Conservation (phyloP, 2,797 vertebrate genomes). For the Sebastes trivittatus region DNA sequence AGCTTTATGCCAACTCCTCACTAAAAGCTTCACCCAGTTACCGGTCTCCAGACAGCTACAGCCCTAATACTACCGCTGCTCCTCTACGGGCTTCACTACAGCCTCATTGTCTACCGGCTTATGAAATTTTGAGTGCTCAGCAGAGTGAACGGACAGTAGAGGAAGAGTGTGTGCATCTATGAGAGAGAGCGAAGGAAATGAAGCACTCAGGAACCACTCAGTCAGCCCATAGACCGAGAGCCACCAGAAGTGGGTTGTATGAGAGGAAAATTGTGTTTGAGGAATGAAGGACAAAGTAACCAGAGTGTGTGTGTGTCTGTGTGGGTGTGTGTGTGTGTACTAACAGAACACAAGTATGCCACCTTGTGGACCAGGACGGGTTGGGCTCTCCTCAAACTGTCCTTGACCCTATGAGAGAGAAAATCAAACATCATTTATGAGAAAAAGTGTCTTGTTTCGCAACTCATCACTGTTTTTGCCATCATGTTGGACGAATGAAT, state of each 20-base stretch:
- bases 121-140: conserved; percentile 67
- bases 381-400: conserved; percentile 1
- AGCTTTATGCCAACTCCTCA: conserved; percentile 39
- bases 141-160: conserved; percentile 50
- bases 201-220: conserved; percentile 77
- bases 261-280: conserved; percentile 74
- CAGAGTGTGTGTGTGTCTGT: conserved; percentile 4
- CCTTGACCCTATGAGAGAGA: conserved; percentile 20
- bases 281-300: conserved; percentile 61
- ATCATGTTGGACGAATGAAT: not conserved
- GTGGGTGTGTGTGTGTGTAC: not conserved
- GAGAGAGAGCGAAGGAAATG: conserved; percentile 69
- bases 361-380: conserved; percentile 65
- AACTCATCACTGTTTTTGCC: not conserved
- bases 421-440: not conserved
- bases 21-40: conserved; percentile 67
- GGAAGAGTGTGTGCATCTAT: conserved; percentile 42
- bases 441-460: not conserved
- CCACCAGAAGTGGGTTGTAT: conserved; percentile 67
- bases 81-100: conserved; percentile 36
- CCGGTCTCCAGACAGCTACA: conserved; percentile 55
- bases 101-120: conserved; percentile 64
- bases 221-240: conserved; percentile 63
- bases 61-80: conserved; percentile 20
- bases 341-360: conserved; percentile 54